These are phyloP conservation scores for Serranus cabrilla DNA, from an alignment of 2,797 vertebrate species.

Conservation along the genomic window DNA sequence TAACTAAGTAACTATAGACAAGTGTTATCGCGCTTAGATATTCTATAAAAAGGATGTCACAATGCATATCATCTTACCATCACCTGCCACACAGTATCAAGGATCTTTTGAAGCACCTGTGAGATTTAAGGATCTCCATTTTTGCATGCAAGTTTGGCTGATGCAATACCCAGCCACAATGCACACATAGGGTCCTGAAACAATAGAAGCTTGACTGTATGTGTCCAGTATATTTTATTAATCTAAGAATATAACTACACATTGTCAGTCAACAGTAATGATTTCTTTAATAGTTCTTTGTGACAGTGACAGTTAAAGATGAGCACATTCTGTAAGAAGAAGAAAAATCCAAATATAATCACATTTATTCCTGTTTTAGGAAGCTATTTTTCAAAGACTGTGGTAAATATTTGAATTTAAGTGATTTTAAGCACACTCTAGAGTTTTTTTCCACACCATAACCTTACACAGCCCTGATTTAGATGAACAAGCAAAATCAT, in stretches of 20 bases:
- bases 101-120: background rate
- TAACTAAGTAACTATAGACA: background rate
- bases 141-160: background rate
- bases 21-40: background rate
- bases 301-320: constrained; percentile 6
- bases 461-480: constrained; percentile 18
- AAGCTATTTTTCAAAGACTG: background rate
- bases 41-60: background rate
- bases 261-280: background rate
- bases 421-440: background rate
- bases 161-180: background rate
- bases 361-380: background rate
- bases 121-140: background rate
- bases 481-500: constrained; percentile 40
- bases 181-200: background rate
- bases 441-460: background rate
- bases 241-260: background rate
- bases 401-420: background rate
- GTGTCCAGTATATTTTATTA: background rate
- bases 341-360: background rate
- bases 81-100: background rate
- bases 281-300: background rate
- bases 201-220: background rate
- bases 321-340: background rate
- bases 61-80: background rate